Base-by-base conservation (phyloP, 2,797 vertebrate genomes). In the Semotilus atromaculatus region DNA sequence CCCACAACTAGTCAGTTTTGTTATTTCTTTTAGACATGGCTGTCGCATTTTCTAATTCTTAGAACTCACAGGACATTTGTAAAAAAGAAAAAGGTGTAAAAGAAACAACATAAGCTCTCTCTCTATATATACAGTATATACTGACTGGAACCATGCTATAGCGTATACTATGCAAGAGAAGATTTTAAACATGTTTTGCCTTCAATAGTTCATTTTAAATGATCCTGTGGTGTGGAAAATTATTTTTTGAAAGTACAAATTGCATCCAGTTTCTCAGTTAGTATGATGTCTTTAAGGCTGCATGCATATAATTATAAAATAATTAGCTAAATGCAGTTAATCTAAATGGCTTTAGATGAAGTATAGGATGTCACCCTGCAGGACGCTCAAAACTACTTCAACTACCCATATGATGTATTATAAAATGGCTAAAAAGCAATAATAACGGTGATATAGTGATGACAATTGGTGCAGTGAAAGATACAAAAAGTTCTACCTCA, bases 331-430 rank as follows among this genome's bases (percentile, higher is more conserved):
- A 68, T 36, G 62, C 13, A 34, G 29, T 36, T 36, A 0, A 51
- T 48, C 10, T 23, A 80, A 66, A 80, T 80, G 62, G 29, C 62
- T 67, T 67, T 67, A 2, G 29, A 34, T 67, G 7, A 34, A 80
- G 31, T 67, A 68, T 80, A 48, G 29, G 19, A 34, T 67, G 11
- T 80, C 62, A 36, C 43, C 36, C 43, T 1, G 3, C 40, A 79
- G 38, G 40, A 13, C 3, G 8, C 53, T 62, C 19, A 23, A 66
- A 67, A 66, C 62, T 66, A 66, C 64, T 64, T 19, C 36, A 40
- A 3, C 16, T 43, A 7, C 36, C 16, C 36, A 62, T 43, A 77
- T 62, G 16, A 40, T 36, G 14, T 79, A 21, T 34, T 21, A 21
- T 34, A 80, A 34, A 48, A 31, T 34, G 10, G 11, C 26, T 31